Evolutionary conservation across 2,113 vertebrate species (phyloP).

Genomic region (Butorides virescens): DNA sequence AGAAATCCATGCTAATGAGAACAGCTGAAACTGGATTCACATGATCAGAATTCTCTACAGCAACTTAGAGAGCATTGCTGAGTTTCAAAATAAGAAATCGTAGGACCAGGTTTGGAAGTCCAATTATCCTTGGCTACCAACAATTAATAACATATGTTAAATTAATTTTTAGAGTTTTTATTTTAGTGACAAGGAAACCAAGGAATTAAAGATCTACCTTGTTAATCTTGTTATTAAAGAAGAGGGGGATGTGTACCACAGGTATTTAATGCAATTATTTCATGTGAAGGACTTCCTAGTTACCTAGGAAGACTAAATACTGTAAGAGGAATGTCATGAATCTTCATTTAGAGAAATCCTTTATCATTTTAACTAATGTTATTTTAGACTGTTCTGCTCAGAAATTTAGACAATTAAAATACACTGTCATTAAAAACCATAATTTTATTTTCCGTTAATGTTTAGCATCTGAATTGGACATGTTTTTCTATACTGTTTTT

Average conservation of each 20-base stretch:
- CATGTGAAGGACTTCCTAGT: not conserved
- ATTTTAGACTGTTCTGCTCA: not conserved
- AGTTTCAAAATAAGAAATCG: not conserved
- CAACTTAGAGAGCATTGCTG: not conserved
- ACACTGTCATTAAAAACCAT: not conserved
- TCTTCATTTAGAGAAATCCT: not conserved
- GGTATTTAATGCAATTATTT: not conserved
- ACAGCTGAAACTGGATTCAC: constrained; percentile 42
- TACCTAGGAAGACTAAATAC: not conserved
- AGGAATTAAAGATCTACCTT: not conserved
- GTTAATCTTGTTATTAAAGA: not conserved
- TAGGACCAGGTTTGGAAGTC: not conserved
- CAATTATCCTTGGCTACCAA: not conserved
- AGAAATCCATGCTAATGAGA: constrained; percentile 38
- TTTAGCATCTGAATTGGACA: not conserved
- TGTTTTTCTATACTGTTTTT: not conserved
- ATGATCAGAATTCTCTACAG: constrained; percentile 4
- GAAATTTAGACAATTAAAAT: not conserved
- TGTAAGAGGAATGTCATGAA: not conserved
- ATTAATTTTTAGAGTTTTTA: not conserved
- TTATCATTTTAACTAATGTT: not conserved
- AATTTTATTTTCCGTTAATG: not conserved
- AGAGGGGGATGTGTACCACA: not conserved
- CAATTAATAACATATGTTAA: not conserved
- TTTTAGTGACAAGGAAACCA: not conserved